A percentile compares a stretch with the other conserved stretches of the same genome.
These are phyloP conservation scores for Morpho helenor DNA, from an alignment of 2,888 invertebrate species.

Conservation along the genomic window DNA sequence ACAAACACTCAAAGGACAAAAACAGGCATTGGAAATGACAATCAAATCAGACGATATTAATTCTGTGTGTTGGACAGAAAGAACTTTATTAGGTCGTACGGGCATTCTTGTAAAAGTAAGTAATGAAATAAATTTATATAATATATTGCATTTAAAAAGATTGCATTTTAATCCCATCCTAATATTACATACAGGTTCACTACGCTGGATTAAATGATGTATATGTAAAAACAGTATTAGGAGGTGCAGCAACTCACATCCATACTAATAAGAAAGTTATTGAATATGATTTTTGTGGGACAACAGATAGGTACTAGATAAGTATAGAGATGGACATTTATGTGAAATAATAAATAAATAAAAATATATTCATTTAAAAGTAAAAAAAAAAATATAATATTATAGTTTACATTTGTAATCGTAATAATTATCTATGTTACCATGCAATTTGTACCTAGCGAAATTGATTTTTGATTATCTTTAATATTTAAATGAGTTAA, in stretches of 20 bases:
- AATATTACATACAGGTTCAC: slow-evolving; percentile 39
- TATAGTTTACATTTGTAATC: no score
- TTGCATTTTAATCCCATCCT: no score
- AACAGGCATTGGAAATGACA: slow-evolving; percentile 31
- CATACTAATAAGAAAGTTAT: slow-evolving; percentile 20
- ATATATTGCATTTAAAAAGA: no score
- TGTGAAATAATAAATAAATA: no score
- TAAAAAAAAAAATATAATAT: no score
- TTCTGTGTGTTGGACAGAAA: slow-evolving; percentile 45
- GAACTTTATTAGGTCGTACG: slow-evolving; percentile 20
- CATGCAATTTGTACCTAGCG: no score
- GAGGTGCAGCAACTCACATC: slow-evolving; percentile 22
- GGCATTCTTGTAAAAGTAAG: slow-evolving; percentile 45
- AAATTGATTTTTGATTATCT: no score
- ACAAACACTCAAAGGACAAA: slow-evolving; percentile 11
- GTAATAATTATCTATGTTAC: no score
- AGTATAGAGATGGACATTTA: neutral
- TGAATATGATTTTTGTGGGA: slow-evolving; percentile 55
- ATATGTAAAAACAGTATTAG: slow-evolving; percentile 38
- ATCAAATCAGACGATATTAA: slow-evolving; percentile 37
- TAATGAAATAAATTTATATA: neutral
- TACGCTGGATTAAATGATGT: slow-evolving; percentile 41
- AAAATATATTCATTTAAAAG: no score
- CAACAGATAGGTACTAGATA: slow-evolving; percentile 38
- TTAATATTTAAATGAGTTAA: no score